Conservation (phyloP, 2,113 vertebrate genomes). For the Tonatia bakeri region DNA sequence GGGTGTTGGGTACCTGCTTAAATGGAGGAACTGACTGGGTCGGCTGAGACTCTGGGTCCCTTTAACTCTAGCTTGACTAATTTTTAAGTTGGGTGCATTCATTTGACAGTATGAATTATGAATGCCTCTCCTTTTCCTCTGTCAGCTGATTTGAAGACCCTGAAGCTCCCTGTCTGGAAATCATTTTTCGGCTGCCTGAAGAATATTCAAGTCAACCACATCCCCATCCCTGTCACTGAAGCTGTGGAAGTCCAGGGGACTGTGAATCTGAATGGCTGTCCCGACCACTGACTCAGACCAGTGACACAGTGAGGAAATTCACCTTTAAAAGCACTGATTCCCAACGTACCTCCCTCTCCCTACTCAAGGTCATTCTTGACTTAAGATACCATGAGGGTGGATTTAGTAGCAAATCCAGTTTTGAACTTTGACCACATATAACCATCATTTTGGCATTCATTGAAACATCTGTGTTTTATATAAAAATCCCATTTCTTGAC, state of each 20-base stretch:
- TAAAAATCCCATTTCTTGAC: constrained; percentile 66
- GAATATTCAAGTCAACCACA: constrained; percentile 85
- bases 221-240: constrained; percentile 79
- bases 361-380: not conserved
- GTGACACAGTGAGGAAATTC: not conserved
- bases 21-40: not conserved
- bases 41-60: not conserved
- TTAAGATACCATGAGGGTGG: not conserved
- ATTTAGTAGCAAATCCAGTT: not conserved
- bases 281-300: constrained; percentile 75
- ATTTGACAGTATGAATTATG: not conserved
- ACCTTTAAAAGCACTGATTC: not conserved
- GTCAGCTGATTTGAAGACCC: constrained; percentile 72
- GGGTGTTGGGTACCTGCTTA: not conserved
- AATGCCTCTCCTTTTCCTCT: constrained; percentile 47
- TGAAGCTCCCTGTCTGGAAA: constrained; percentile 78
- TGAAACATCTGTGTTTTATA: constrained; percentile 23
- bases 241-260: constrained; percentile 82
- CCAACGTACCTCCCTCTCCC: not conserved
- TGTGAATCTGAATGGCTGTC: constrained; percentile 90
- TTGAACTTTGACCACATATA: not conserved
- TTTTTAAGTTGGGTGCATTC: not conserved
- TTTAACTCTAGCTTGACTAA: not conserved
- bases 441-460: not conserved
- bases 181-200: constrained; percentile 89